Evolutionary conservation across 2,797 vertebrate genomes (phyloP).

Genomic region (Loris lydekkerianus): DNA sequence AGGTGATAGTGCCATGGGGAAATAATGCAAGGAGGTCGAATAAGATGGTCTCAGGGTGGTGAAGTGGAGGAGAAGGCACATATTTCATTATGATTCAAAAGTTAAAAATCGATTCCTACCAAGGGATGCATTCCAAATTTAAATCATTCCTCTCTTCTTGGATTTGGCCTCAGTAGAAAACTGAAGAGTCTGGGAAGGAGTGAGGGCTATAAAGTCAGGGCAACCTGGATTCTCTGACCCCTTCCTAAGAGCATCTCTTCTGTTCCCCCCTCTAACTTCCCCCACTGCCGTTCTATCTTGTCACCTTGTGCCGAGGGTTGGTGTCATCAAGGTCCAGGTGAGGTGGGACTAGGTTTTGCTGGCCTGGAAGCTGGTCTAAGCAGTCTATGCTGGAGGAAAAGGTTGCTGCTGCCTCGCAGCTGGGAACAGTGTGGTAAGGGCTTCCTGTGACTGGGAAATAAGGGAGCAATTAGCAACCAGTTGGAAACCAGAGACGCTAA

Average conservation of each 20-base stretch:
- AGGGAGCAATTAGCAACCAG: constrained; percentile 64
- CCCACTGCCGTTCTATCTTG: no score
- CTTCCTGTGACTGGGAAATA: constrained; percentile 60
- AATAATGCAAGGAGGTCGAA: not conserved
- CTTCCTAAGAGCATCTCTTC: not conserved
- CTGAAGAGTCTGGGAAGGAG: not conserved
- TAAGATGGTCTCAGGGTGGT: not conserved
- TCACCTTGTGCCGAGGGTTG: not conserved
- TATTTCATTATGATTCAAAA: constrained; percentile 19
- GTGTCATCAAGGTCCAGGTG: not conserved
- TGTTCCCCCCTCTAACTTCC: not conserved
- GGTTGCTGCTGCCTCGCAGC: not conserved
- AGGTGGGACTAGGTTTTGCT: not conserved
- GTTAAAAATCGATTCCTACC: not conserved
- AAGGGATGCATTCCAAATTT: not conserved
- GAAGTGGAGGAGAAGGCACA: not conserved
- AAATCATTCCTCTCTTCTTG: not conserved
- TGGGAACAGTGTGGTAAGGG: constrained; percentile 18
- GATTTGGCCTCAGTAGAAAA: not conserved
- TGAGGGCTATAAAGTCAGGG: not conserved
- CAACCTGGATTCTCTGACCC: not conserved
- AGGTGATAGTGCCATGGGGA: not conserved
- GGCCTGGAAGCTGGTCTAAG: not conserved
- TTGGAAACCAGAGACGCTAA: constrained; percentile 71
- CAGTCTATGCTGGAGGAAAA: not conserved